A percentile compares a stretch with the other conserved stretches of the same genome.
These are phyloP conservation scores for Patella caerulea DNA, from an alignment of 2,888 invertebrate species.

Conservation along the genomic window DNA sequence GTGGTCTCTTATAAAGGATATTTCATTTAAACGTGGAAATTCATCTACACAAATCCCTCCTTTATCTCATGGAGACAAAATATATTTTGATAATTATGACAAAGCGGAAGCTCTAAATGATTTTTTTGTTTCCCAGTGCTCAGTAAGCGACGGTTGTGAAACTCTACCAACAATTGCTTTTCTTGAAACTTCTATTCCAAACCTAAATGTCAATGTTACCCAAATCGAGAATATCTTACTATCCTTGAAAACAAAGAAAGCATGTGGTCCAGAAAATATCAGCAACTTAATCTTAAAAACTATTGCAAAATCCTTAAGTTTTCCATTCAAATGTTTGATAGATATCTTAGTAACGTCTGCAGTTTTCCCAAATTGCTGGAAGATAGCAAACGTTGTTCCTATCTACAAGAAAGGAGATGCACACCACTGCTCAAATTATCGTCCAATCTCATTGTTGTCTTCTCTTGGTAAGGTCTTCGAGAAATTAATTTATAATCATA, in stretches of 20 bases:
- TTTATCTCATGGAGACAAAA: background rate
- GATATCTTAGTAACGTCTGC: background rate
- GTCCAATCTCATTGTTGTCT: background rate
- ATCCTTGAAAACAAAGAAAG: conserved; percentile 3
- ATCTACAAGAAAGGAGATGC: background rate
- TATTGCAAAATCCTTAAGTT: no score
- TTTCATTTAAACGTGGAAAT: background rate
- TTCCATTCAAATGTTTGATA: no score
- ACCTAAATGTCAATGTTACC: no score
- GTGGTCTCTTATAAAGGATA: background rate
- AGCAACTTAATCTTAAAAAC: background rate
- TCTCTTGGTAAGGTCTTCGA: conserved; percentile 1
- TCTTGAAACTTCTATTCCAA: no score
- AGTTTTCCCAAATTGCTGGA: background rate
- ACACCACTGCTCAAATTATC: background rate
- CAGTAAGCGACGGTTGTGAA: no score
- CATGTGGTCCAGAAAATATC: background rate
- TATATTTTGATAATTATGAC: background rate
- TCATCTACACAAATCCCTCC: background rate
- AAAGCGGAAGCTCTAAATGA: no score
- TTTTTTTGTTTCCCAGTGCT: no score
- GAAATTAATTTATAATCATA: background rate
- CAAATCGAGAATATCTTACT: background rate
- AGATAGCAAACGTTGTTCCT: background rate
- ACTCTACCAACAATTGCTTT: no score